phyloP scores from a whole-genome alignment of 2,888 invertebrate genomes.

The Sarcophaga caerulescens region DNA sequence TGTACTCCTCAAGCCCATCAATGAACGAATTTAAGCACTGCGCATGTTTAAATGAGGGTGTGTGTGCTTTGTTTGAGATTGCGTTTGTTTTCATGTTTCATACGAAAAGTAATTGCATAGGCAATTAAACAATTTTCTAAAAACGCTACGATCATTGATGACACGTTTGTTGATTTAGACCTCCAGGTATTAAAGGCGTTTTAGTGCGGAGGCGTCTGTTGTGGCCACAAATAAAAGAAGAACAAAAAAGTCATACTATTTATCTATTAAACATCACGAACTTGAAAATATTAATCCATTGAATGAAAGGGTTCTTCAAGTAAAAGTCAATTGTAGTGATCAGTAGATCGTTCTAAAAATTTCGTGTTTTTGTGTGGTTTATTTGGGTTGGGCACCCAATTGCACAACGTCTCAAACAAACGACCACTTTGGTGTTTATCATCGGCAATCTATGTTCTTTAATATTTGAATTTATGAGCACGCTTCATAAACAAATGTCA shows the following conservation, averaged over 20 bases:
- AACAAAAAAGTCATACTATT: not conserved
- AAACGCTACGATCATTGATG: constrained; percentile 42
- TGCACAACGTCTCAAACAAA: constrained; percentile 9
- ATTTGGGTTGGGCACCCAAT: constrained; percentile 41
- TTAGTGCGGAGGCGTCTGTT: constrained; percentile 65
- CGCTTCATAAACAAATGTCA: constrained; percentile 41
- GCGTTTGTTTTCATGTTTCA: constrained; percentile 29
- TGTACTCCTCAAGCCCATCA: constrained; percentile 52
- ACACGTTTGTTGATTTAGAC: constrained; percentile 56
- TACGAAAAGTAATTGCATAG: constrained; percentile 73
- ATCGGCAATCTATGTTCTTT: constrained; percentile 37
- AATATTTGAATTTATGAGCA: constrained; percentile 61
- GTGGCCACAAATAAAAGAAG: constrained; percentile 48
- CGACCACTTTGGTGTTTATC: constrained; percentile 38
- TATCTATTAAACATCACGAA: constrained; percentile 47
- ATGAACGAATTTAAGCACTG: constrained; percentile 44
- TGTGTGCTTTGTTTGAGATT: constrained; percentile 9
- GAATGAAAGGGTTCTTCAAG: constrained; percentile 15
- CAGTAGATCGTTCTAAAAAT: constrained; percentile 28
- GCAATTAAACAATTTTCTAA: constrained; percentile 69
- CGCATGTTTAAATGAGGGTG: constrained; percentile 31
- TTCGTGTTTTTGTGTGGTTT: constrained; percentile 14
- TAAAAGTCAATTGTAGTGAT: constrained; percentile 60
- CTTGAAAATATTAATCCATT: constrained; percentile 23
- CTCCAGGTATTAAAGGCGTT: constrained; percentile 63